Evolutionary conservation across 2,113 vertebrate species (phyloP), one percentile per base, ranked within the genome.

Genomic region (Menura novaehollandiae): DNA sequence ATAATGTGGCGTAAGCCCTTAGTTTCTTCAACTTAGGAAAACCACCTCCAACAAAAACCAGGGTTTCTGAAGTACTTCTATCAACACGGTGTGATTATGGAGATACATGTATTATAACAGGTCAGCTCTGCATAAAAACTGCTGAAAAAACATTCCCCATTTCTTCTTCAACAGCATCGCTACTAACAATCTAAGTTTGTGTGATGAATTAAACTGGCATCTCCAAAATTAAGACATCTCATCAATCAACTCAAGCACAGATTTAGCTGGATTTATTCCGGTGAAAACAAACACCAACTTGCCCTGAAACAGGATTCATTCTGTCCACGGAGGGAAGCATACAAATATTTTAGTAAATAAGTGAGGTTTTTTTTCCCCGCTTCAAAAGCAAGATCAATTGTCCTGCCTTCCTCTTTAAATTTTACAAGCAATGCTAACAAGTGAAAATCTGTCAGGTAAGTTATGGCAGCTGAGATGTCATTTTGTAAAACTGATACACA

Each of bases 361-460:
- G 74, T 18, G 17, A 10, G 6, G 5, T 7, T 62, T 39, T 46
- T 15, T 9, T 4, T 2, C 8, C 39, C 8, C 1, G 3, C 33
- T 85, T 78, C 7, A 8, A 78, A 78, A 64, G 28, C 32, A 63
- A 37, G 24, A 43, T 35, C 27, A 64, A 17, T 32, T 64, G 17
- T 28, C 21, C 59, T 39, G 4, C 9, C 9, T 56, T 88, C 13
- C 49, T 82, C 12, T 66, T 82, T 35, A 94, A 37, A 52, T 68
- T 79, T 49, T 59, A 90, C 9, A 72, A 8, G n/a, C 21, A 88
- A 81, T 33, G 22, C 9, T 77, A 88, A 46, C 18, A 59, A 49
- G 26, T 23, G 10, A 80, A 89, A 88, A 58, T 41, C 10, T 58
- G 4, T 17, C 23, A 88, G 18, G 2, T 6, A 85, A 60, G 10